phyloP scores from a whole-genome alignment of 1,140 invertebrate genomes.

The Drosophila athabasca region DNA sequence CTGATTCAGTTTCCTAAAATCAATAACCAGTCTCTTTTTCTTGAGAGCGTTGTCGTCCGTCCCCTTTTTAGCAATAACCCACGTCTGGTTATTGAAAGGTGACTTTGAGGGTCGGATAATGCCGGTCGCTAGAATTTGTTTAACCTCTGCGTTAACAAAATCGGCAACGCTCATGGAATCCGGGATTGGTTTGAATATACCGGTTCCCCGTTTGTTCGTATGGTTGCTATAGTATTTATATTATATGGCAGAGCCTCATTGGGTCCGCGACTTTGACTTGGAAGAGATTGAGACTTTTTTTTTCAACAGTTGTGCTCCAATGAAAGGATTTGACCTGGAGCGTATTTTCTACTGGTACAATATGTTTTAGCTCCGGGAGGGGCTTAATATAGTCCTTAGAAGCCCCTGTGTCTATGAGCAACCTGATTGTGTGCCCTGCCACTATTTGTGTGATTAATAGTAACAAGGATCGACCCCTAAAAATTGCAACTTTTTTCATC shows the following conservation, averaged over 20 bases:
- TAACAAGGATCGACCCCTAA: no score
- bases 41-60: background rate
- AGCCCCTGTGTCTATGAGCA: no score
- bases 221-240: background rate
- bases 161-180: conserved; percentile 5
- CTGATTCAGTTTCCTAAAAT: no score
- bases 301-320: no score
- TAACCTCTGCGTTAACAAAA: conserved; percentile 12
- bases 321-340: no score
- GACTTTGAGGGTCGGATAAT: conserved; percentile 3
- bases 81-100: conserved; percentile 4
- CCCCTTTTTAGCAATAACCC: conserved; percentile 6
- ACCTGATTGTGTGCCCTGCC: no score
- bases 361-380: no score
- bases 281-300: no score
- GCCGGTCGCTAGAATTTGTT: conserved; percentile 9
- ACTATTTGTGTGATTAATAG: no score
- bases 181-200: background rate
- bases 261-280: background rate
- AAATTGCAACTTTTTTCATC: no score
- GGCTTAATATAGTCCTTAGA: no score
- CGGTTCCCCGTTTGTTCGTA: background rate
- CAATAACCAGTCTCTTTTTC: conserved; percentile 5
- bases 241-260: background rate
- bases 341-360: no score